These are phyloP conservation scores for Melozone crissalis DNA, from an alignment of 2,113 vertebrate species.

Conservation along the genomic window DNA sequence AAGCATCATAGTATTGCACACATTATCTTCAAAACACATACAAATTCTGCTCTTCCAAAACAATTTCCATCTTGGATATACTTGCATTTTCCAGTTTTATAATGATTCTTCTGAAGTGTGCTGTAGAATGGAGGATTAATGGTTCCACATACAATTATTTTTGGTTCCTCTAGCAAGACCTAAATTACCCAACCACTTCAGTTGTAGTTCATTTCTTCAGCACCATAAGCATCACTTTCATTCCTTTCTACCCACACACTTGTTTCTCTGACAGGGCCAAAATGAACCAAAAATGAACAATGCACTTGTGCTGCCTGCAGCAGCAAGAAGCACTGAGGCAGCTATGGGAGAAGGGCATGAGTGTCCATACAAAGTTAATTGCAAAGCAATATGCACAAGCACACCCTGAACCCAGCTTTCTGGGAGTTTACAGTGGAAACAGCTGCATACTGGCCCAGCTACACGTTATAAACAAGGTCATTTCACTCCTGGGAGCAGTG, in stretches of 20 bases:
- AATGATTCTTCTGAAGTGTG: background rate
- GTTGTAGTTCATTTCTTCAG: background rate
- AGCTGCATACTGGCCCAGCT: background rate
- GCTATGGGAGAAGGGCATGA: background rate
- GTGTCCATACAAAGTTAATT: background rate
- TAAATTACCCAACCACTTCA: background rate
- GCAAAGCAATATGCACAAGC: conserved; percentile 6
- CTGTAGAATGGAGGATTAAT: background rate
- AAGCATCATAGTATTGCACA: background rate
- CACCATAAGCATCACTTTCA: background rate
- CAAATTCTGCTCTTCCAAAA: background rate
- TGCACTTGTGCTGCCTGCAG: background rate
- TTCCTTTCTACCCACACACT: background rate
- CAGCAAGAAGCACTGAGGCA: background rate
- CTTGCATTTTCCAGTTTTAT: background rate
- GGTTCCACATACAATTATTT: background rate
- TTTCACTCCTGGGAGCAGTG: background rate
- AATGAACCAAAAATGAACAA: background rate
- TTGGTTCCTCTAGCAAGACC: background rate
- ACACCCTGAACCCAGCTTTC: conserved; percentile 1
- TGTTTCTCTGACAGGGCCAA: background rate
- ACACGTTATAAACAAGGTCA: conserved; percentile 9
- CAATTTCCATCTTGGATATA: background rate
- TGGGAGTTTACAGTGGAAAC: conserved; percentile 17
- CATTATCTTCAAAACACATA: background rate